Conservation (phyloP, 2,797 vertebrate species). For the Propithecus deckenii region DNA sequence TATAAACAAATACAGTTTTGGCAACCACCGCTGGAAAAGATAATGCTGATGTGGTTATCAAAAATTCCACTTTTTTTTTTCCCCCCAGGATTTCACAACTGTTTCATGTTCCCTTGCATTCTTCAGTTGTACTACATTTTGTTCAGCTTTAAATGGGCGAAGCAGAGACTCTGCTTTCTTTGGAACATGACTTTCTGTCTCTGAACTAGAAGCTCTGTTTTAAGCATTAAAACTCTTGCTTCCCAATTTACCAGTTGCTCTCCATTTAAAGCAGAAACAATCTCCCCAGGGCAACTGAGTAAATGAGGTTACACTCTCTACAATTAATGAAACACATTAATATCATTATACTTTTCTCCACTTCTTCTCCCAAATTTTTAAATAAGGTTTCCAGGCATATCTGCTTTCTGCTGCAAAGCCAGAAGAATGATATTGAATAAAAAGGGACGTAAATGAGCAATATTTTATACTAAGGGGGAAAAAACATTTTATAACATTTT, state of each 20-base stretch:
- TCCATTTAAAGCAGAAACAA: neutral
- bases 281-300: slow-evolving; percentile 47
- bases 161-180: slow-evolving; percentile 41
- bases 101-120: slow-evolving; percentile 39
- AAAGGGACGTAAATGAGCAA: slow-evolving; percentile 32
- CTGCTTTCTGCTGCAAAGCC: neutral
- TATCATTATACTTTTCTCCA: slow-evolving; percentile 63
- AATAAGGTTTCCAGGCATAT: slow-evolving; percentile 72
- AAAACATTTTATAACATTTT: neutral
- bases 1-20: slow-evolving; percentile 73
- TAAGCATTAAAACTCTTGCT: slow-evolving; percentile 53
- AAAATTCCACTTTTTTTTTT: slow-evolving; percentile 40
- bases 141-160: slow-evolving; percentile 52
- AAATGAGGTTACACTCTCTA: slow-evolving; percentile 63
- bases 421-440: slow-evolving; percentile 38
- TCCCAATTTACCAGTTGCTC: slow-evolving; percentile 51
- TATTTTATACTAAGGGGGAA: neutral
- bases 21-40: slow-evolving; percentile 59
- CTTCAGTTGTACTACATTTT: neutral
- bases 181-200: slow-evolving; percentile 51
- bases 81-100: slow-evolving; percentile 58
- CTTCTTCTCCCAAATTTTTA: slow-evolving; percentile 66
- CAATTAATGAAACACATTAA: slow-evolving; percentile 82
- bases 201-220: slow-evolving; percentile 50
- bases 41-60: slow-evolving; percentile 47